Base-by-base conservation (phyloP, 2,888 invertebrate species). In the Merodon equestris region DNA sequence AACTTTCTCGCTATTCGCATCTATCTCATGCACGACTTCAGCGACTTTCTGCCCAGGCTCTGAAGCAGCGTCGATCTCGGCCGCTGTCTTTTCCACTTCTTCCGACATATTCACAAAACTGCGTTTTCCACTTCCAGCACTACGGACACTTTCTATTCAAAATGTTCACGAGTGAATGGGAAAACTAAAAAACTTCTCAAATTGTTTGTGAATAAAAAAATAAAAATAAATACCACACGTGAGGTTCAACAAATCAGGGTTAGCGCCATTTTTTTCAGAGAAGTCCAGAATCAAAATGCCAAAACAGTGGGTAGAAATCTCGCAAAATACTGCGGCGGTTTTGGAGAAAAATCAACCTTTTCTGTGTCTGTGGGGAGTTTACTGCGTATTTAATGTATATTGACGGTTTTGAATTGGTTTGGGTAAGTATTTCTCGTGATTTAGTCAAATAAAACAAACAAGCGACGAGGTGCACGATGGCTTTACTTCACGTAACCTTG, bases 261-360 rank as follows among this genome's bases (percentile, higher is more conserved):
- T 77, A 77, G 77, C 77, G 77, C 77, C 77, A 77, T 77, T 77
- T 77, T 77, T 40, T 77, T 77, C 40, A 34, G 34, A 53, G 12
- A 13, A 27, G 54, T 17, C 18, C 3, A 50, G 54, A 48, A 36
- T 47, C 13, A 44, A 17, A 19, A 54, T 34, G 50, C 48, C 60
- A 63, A 44, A 54, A 77, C 44, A 68, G 17, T 13, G 9, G n/a
- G 7, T 9, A 19, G n/a, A 9, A 7, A 15, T 17, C 17, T 34
- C 17, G 3, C 1, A 3, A 19, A 40, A 10, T 40, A 9, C 38
- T 53, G 42, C 45, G 4, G 36, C 36, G 9, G 27, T 7, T 27
- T 2, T 27, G 27, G 27, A 7, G 27, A 7, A 7, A 27, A 27
- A 4, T 27, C 7, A 2, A 2, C 7, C 7, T 10, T 36, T 67